A percentile compares a stretch with the other conserved stretches of the same genome.
Conservation (phyloP, 2,888 invertebrate genomes). For the Drosophila recens region DNA sequence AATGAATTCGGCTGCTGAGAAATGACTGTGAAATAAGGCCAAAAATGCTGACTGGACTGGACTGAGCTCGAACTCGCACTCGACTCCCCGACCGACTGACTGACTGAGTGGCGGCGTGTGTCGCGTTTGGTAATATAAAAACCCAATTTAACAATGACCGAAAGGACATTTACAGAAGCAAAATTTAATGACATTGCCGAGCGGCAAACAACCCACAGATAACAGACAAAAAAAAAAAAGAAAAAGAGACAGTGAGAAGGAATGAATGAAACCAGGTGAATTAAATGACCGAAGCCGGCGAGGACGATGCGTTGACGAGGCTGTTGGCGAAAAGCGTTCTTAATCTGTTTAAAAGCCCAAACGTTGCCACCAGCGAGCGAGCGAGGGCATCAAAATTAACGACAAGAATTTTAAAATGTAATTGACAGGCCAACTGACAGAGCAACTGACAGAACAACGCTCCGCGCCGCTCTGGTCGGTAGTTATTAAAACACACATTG, state of each 20-base stretch:
- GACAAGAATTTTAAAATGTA: constrained; percentile 75
- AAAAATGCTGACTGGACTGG: constrained; percentile 19
- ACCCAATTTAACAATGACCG: constrained; percentile 61
- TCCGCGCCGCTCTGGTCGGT: constrained; percentile 30
- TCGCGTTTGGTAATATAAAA: constrained; percentile 40
- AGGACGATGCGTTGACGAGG: constrained; percentile 7
- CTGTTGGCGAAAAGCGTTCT: constrained; percentile 54
- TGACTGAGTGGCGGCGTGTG: constrained; percentile 37
- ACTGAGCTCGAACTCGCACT: not conserved
- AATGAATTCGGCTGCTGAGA: constrained; percentile 65
- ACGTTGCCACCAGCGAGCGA: constrained; percentile 5
- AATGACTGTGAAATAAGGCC: constrained; percentile 36
- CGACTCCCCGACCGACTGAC: not conserved
- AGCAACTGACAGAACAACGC: constrained; percentile 25
- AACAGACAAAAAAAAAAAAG: constrained; percentile 12
- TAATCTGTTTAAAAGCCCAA: constrained; percentile 74
- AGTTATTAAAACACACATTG: constrained; percentile 69
- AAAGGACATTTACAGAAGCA: constrained; percentile 62
- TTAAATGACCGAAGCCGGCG: constrained; percentile 56
- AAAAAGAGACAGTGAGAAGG: constrained; percentile 9
- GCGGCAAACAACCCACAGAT: constrained; percentile 30
- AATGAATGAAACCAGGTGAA: constrained; percentile 40
- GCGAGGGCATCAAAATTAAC: constrained; percentile 71
- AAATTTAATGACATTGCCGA: constrained; percentile 70
- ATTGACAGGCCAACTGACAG: constrained; percentile 72